Conservation (phyloP, 2,797 vertebrate genomes). For the Synanceia verrucosa region DNA sequence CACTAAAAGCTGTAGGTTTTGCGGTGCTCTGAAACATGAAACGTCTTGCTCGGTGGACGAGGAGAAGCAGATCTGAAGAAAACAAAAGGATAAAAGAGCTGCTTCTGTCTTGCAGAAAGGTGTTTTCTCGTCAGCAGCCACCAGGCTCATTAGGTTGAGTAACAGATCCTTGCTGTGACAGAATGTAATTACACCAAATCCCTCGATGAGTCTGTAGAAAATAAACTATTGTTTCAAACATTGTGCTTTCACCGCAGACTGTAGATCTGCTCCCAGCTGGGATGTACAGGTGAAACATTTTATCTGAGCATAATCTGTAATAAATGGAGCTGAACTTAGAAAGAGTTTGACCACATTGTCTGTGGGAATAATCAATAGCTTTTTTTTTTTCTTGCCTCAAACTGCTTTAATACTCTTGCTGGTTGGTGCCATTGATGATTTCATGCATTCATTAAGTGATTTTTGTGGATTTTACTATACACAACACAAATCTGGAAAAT, state of each 20-base stretch:
- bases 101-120: slow-evolving; percentile 24
- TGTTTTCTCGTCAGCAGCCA: slow-evolving; percentile 36
- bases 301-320: neutral
- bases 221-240: slow-evolving; percentile 27
- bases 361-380: neutral
- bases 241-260: slow-evolving; percentile 24
- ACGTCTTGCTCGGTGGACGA: slow-evolving; percentile 6
- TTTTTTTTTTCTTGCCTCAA: slow-evolving; percentile 2
- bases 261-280: slow-evolving; percentile 3
- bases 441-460: slow-evolving; percentile 27
- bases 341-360: neutral
- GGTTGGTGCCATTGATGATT: slow-evolving; percentile 8
- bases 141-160: slow-evolving; percentile 63
- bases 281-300: slow-evolving; percentile 11
- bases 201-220: slow-evolving; percentile 44
- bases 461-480: too few relatives aligned
- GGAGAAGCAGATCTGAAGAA: slow-evolving; percentile 12
- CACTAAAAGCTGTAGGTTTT: slow-evolving; percentile 51
- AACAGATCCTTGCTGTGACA: slow-evolving; percentile 54
- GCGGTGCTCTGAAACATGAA: slow-evolving; percentile 34
- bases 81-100: slow-evolving; percentile 11
- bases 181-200: slow-evolving; percentile 68
- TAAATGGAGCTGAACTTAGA: neutral
- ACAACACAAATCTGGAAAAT: too few relatives aligned
- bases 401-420: neutral